Base-by-base conservation (phyloP, 2,888 invertebrate species). In the Heliconius ethilla region DNA sequence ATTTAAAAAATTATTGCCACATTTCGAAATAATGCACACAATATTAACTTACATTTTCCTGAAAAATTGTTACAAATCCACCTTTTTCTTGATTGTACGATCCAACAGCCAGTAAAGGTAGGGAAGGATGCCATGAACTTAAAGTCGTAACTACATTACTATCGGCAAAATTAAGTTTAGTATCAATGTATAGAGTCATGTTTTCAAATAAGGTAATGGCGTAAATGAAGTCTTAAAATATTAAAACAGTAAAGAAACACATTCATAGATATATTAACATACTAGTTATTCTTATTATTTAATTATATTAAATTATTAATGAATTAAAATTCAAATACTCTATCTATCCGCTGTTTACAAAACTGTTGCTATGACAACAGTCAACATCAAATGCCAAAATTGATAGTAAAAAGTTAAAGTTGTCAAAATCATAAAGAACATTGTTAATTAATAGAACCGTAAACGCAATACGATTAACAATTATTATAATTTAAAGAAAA, bases 81-180 rank as follows among this genome's bases (percentile, higher is more conserved):
- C 98, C 98, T 86, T 96, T 97, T 83, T 98, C 97, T 89, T 98
- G 98, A 83, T 97, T 97, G 89, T 96, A 98, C 5, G 98, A 97
- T 11, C 98, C 97, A 9, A 98, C 96, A 29, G 98, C 98, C 73
- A 99, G 92, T 62, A 98, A 91, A 1, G 98, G 97, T 82, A 97
- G 95, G 79, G 96, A 96, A 51, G 96, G 95, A 90, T 98, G 99
- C 98, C 98, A 99, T 79, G 96, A 95, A 77, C 97, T 96, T 82
- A 96, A 95, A n/a, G 97, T 97, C 82, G 97, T 97, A 75, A 98
- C 96, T n/a, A 97, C 96, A 87, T 96, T 96, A 74, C 91, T 90
- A 86, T 97, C 97, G 69, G 95, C 92, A 89, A 97, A 97, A 91
- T 96, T 96, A n/a, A 98, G 96, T 85, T 97, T 97, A 79, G 96